A percentile compares a stretch with the other conserved stretches of the same genome.
phyloP scores from a whole-genome alignment of 2,113 vertebrate genomes.

The Cynoglossus semilaevis region DNA sequence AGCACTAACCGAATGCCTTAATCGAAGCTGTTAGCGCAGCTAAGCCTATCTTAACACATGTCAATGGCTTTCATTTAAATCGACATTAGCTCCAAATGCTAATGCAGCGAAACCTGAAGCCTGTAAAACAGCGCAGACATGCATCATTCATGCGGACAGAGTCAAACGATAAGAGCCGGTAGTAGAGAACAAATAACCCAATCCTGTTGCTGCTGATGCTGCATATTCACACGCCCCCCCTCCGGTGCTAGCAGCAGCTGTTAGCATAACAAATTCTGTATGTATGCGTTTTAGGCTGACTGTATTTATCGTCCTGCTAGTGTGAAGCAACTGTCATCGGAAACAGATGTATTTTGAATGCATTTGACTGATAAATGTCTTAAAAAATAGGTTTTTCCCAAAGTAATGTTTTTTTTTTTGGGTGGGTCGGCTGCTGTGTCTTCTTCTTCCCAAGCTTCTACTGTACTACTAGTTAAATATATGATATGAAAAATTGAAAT shows the following conservation, averaged over 20 bases:
- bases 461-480: no score
- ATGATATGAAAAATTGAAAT: no score
- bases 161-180: not conserved
- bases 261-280: no score
- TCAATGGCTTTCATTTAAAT: not conserved
- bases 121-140: slow-evolving; percentile 6
- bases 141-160: slow-evolving; percentile 33
- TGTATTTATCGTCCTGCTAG: no score
- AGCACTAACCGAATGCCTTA: not conserved
- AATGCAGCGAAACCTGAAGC: not conserved
- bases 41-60: not conserved
- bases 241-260: not conserved
- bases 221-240: not conserved
- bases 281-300: no score
- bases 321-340: not conserved
- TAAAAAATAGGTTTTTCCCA: no score
- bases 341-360: not conserved
- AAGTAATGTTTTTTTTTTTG: no score
- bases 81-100: not conserved
- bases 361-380: no score
- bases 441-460: no score
- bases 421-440: no score
- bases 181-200: no score
- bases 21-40: not conserved
- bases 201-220: no score